Evolutionary conservation across 2,113 vertebrate species (phyloP), one percentile per base, ranked within the genome.

Genomic region (Cromileptes altivelis): DNA sequence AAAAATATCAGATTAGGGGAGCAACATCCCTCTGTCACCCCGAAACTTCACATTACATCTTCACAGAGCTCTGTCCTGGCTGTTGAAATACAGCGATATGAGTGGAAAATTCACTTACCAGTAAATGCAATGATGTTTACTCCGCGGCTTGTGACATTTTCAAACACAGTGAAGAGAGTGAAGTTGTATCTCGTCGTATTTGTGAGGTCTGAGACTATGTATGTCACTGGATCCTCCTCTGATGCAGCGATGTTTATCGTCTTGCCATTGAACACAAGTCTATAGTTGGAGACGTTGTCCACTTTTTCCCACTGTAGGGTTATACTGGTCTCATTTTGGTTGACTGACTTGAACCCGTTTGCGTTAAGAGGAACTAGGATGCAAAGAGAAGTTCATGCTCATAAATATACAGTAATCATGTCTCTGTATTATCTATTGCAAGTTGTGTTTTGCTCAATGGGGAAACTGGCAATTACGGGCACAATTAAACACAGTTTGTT

Each of bases 271-370:
- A 58, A 75, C 6, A 6, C 0, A 19, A 92, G 69, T 14, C 0
- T 53, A 12, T 88, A 87, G 7, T 7, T 14, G 40, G 23, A 0
- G 60, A 17, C 19, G 14, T 11, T 1, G 0, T 17, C 0, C 0
- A 70, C 61, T 37, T 23, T 45, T 0, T 3, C 8, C 88, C 90
- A 93, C 37, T 68, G 18, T 61, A 92, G 73, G 68, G 85, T 85
- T 70, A 90, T 64, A 18, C 61, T 86, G 56, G 3, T 88, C 57
- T 81, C 70, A 56, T 2, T 68, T 49, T 77, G 75, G 13, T 4
- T 4, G 1, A 17, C 37, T 50, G 11, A 45, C 17, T 11, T 10
- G 49, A 18, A 88, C 61, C 0, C 9, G 0, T 4, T 42, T 18
- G 72, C 21, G 30, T 80, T 61, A 0, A 0, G 7, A 37, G 75